phyloP scores from a whole-genome alignment of 2,888 invertebrate species.

The Drosophila seclusa region DNA sequence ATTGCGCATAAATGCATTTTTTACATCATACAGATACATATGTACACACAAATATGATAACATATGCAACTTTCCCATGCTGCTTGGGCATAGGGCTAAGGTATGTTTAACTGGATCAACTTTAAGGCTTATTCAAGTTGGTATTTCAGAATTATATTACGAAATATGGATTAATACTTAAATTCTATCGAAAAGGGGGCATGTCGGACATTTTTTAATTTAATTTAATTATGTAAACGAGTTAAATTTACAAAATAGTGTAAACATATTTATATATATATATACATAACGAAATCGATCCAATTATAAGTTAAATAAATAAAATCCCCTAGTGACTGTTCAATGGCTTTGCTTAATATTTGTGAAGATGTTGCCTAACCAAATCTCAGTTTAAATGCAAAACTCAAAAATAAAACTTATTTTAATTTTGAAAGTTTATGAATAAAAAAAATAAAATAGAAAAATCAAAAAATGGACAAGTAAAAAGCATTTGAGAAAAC shows the following conservation, averaged over 20 bases:
- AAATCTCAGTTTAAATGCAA: constrained; percentile 11
- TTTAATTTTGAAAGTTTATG: constrained; percentile 8
- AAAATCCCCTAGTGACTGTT: not conserved
- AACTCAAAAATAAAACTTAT: constrained; percentile 14
- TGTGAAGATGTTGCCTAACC: constrained; percentile 3
- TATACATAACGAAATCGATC: not conserved
- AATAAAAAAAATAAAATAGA: not conserved
- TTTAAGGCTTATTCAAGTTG: not conserved
- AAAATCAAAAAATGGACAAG: not conserved
- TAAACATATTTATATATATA: not conserved
- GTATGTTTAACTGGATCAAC: not conserved
- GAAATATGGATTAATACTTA: not conserved
- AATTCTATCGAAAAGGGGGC: not conserved
- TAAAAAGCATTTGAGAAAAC: constrained; percentile 13
- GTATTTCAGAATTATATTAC: not conserved
- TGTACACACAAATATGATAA: not conserved
- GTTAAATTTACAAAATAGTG: not conserved
- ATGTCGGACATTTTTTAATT: not conserved
- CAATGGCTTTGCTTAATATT: constrained; percentile 7
- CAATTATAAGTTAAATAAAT: not conserved
- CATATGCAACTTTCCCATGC: constrained; percentile 8
- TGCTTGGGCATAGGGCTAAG: not conserved
- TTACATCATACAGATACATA: constrained; percentile 13
- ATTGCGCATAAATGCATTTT: constrained; percentile 57
- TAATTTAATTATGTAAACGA: not conserved